A percentile compares a stretch with the other conserved stretches of the same genome.
These are phyloP conservation scores for Phoebastria nigripes DNA, from an alignment of 2,797 vertebrate genomes.

Conservation along the genomic window DNA sequence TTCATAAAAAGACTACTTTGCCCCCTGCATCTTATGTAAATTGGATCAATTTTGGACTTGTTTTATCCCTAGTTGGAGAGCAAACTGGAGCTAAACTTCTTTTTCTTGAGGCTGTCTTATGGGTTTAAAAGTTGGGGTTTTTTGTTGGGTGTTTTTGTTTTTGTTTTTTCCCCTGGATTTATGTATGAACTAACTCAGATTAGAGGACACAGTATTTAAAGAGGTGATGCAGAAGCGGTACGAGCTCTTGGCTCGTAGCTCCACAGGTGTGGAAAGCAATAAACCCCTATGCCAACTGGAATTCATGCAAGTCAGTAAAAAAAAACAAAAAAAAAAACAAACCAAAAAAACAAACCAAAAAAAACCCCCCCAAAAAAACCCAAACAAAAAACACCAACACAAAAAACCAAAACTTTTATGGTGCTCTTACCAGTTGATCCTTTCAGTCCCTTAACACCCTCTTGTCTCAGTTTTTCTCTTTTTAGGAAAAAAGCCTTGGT, in stretches of 20 bases:
- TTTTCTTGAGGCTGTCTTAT: neutral
- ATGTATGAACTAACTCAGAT: neutral
- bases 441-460: neutral
- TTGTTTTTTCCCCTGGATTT: neutral
- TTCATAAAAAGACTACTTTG: neutral
- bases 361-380: no score
- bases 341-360: no score
- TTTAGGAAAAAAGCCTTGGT: neutral
- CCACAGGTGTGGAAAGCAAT: neutral
- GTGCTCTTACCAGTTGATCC: neutral
- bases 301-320: neutral
- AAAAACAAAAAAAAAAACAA: neutral
- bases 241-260: neutral
- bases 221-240: neutral
- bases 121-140: neutral
- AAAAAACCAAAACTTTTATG: neutral
- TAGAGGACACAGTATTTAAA: neutral
- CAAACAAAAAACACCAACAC: no score
- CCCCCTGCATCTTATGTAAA: neutral
- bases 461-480: neutral
- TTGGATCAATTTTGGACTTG: accelerated
- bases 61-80: neutral
- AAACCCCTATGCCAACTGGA: neutral
- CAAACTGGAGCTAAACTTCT: neutral
- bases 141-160: no score